Evolutionary conservation across 2,113 vertebrate species (phyloP).

Genomic region (Lycaon pictus): DNA sequence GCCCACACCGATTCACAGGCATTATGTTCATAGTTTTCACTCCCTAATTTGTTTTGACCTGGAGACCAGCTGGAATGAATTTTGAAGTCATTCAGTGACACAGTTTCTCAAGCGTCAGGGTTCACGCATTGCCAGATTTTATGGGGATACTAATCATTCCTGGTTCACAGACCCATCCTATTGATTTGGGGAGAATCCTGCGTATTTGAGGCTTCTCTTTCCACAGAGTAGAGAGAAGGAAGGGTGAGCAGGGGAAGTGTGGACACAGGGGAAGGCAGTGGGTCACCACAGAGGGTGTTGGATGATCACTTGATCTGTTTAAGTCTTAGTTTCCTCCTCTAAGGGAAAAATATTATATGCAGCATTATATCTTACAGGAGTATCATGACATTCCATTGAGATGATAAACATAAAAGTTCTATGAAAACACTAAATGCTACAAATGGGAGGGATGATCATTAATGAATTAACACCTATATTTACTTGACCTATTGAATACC

Average conservation of each 20-base stretch:
- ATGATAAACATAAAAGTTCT: neutral
- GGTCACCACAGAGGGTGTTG: accelerated
- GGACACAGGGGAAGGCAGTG: accelerated
- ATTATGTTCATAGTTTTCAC: neutral
- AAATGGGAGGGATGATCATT: neutral
- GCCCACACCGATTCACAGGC: too few species aligned
- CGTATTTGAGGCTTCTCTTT: accelerated
- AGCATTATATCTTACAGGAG: neutral
- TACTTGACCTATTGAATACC: neutral
- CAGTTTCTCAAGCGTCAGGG: neutral
- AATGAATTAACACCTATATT: too few species aligned
- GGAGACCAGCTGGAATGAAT: neutral
- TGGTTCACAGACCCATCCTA: too few species aligned
- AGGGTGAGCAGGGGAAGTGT: neutral
- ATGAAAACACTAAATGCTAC: neutral
- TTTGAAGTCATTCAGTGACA: neutral
- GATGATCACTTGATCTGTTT: neutral
- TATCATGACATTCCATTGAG: accelerated
- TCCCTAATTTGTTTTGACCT: neutral
- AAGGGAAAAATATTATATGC: neutral
- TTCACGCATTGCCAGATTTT: neutral
- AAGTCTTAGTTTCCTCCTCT: neutral
- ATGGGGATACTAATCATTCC: neutral
- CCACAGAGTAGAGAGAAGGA: neutral
- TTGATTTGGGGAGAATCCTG: neutral